Percentiles rank a stretch among this genome's conserved stretches.
Conservation (phyloP, 2,888 invertebrate species). For the Nebria salina region DNA sequence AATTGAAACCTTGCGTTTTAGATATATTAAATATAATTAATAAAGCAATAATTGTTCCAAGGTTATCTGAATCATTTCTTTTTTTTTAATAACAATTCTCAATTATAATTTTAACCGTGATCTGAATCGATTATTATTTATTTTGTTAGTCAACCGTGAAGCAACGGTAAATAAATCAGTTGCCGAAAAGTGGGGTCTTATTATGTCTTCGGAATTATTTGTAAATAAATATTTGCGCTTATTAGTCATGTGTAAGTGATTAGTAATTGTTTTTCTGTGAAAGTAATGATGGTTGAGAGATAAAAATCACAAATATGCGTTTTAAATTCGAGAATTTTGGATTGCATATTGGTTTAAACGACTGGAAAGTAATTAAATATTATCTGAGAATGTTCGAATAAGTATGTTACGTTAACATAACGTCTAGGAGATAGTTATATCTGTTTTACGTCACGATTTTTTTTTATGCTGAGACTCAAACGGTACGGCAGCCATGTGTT, state of each 20-base stretch:
- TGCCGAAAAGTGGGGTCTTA: too few relatives aligned
- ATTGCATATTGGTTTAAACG: neutral
- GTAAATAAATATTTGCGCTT: too few relatives aligned
- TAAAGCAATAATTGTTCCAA: neutral
- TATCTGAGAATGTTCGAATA: neutral
- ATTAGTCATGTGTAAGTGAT: too few relatives aligned
- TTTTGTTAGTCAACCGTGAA: too few relatives aligned
- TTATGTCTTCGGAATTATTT: too few relatives aligned
- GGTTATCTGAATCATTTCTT: neutral
- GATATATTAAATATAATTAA: too few relatives aligned
- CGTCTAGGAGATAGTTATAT: constrained; percentile 5
- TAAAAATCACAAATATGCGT: too few relatives aligned
- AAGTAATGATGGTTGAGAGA: too few relatives aligned
- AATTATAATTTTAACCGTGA: neutral
- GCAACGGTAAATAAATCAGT: too few relatives aligned
- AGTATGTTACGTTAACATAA: neutral
- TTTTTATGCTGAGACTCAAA: neutral
- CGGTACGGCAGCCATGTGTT: neutral
- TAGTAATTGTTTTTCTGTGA: too few relatives aligned
- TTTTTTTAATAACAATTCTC: neutral
- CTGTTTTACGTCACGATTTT: constrained; percentile 21
- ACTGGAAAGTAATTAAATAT: neutral
- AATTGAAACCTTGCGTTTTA: too few relatives aligned
- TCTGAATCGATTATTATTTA: neutral
- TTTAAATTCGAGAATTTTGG: too few relatives aligned